phyloP scores from a whole-genome alignment of 2,888 invertebrate genomes.

The Trimorus sp. region DNA sequence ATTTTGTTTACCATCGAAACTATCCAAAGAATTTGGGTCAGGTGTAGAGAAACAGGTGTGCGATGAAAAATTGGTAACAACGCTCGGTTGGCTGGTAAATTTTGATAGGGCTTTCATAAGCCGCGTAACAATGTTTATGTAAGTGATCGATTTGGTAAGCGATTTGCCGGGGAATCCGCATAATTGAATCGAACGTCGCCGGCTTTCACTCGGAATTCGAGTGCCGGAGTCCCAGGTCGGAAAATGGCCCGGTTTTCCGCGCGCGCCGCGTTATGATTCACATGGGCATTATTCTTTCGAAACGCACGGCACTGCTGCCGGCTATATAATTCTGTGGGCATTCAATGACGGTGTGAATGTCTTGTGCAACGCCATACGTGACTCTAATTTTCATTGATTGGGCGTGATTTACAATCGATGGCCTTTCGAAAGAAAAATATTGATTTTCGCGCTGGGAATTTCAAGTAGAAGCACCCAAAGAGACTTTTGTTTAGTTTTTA shows the following conservation, averaged over 20 bases:
- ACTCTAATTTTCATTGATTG: conserved; percentile 26
- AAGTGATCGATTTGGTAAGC: conserved; percentile 42
- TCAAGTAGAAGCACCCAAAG: too few relatives aligned
- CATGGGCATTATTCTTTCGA: conserved; percentile 33
- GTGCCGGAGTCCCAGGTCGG: conserved; percentile 1
- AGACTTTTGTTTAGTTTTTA: not conserved
- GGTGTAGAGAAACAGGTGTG: too few relatives aligned
- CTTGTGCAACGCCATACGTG: conserved; percentile 38
- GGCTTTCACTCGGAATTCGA: conserved; percentile 41
- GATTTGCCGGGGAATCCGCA: not conserved
- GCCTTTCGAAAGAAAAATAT: not conserved
- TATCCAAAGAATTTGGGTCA: too few relatives aligned
- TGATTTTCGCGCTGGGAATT: not conserved
- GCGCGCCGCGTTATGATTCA: conserved; percentile 25
- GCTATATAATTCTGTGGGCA: conserved; percentile 31
- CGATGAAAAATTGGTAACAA: too few relatives aligned
- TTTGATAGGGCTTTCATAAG: conserved; percentile 1
- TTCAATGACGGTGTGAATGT: conserved; percentile 27
- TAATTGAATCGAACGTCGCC: conserved; percentile 12
- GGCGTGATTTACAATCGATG: conserved; percentile 18
- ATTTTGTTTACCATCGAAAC: too few relatives aligned
- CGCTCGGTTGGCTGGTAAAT: too few relatives aligned
- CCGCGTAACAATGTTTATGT: conserved; percentile 24
- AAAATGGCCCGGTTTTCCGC: conserved; percentile 25
- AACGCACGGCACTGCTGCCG: not conserved